These are phyloP conservation scores for Misgurnus anguillicaudatus DNA, from an alignment of 2,113 vertebrate genomes.

Conservation along the genomic window DNA sequence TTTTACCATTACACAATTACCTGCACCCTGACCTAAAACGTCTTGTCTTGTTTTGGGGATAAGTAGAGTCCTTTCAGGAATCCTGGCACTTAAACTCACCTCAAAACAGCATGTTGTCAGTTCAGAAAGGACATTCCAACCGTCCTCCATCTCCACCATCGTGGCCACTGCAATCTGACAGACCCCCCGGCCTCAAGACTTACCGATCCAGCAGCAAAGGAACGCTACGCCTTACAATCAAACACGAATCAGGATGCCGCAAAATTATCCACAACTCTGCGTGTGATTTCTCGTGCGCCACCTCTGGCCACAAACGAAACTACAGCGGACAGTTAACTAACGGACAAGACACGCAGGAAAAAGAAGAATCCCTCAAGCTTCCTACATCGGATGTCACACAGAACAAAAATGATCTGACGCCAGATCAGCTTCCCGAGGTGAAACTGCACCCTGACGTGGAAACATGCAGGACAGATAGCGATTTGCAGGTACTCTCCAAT, in stretches of 20 bases:
- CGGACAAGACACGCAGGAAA: slow-evolving; percentile 52
- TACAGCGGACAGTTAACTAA: slow-evolving; percentile 69
- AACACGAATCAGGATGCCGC: too few relatives aligned
- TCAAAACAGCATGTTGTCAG: slow-evolving; percentile 53
- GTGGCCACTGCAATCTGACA: slow-evolving; percentile 71
- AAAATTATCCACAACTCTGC: too few relatives aligned
- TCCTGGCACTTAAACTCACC: slow-evolving; percentile 61
- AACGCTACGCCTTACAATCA: too few relatives aligned
- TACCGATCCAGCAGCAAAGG: slow-evolving; percentile 71
- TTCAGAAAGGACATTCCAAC: slow-evolving; percentile 33
- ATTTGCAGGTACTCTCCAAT: slow-evolving; percentile 1
- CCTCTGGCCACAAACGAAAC: slow-evolving; percentile 63
- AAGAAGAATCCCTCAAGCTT: slow-evolving; percentile 47
- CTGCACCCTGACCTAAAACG: neutral
- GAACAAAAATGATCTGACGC: slow-evolving; percentile 37
- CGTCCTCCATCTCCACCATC: slow-evolving; percentile 69
- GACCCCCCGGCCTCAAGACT: slow-evolving; percentile 76
- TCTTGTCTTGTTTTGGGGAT: neutral
- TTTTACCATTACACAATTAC: neutral
- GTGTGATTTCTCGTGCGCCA: neutral
- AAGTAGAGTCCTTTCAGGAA: slow-evolving; percentile 71
- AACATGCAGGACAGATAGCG: slow-evolving; percentile 25
- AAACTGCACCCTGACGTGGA: neutral
- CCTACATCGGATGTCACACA: slow-evolving; percentile 15
- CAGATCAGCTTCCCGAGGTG: neutral